Conservation (phyloP, 2,888 invertebrate genomes). For the Eupeodes latifasciatus region DNA sequence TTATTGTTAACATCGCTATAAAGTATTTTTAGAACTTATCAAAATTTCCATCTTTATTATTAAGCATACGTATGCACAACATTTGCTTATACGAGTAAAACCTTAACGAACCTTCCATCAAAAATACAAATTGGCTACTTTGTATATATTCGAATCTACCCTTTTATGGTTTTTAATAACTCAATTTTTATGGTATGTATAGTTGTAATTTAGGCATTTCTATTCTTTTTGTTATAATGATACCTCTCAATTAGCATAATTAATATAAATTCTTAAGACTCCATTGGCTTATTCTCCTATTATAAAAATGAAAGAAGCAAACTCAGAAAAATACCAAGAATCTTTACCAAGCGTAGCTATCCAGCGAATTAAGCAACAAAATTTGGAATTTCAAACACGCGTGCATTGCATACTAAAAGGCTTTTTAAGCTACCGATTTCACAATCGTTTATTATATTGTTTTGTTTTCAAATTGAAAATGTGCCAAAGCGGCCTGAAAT, state of each 20-base stretch:
- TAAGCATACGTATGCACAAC: not conserved
- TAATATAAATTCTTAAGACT: constrained; percentile 66
- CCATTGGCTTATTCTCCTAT: constrained; percentile 49
- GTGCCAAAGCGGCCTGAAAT: constrained; percentile 51
- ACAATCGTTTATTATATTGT: constrained; percentile 38
- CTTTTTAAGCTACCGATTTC: constrained; percentile 52
- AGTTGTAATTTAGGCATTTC: not conserved
- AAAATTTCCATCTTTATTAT: not conserved
- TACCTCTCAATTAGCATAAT: constrained; percentile 64
- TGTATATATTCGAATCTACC: constrained; percentile 9
- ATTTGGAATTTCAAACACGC: constrained; percentile 64
- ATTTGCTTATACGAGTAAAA: not conserved
- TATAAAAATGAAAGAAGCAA: not conserved
- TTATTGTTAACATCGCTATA: not conserved
- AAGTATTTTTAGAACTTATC: not conserved
- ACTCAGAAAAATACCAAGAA: constrained; percentile 56
- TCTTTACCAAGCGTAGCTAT: constrained; percentile 2
- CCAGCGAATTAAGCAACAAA: constrained; percentile 57
- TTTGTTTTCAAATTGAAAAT: constrained; percentile 38
- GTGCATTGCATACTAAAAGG: constrained; percentile 66
- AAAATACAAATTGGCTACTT: constrained; percentile 13
- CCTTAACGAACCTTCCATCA: too few species aligned
- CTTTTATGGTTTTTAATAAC: constrained; percentile 44
- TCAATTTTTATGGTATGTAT: constrained; percentile 48
- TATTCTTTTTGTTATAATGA: not conserved